Evolutionary conservation across 2,888 invertebrate species (phyloP), one percentile per base, ranked within the genome.

Genomic region (Gandaritis pyraliata): DNA sequence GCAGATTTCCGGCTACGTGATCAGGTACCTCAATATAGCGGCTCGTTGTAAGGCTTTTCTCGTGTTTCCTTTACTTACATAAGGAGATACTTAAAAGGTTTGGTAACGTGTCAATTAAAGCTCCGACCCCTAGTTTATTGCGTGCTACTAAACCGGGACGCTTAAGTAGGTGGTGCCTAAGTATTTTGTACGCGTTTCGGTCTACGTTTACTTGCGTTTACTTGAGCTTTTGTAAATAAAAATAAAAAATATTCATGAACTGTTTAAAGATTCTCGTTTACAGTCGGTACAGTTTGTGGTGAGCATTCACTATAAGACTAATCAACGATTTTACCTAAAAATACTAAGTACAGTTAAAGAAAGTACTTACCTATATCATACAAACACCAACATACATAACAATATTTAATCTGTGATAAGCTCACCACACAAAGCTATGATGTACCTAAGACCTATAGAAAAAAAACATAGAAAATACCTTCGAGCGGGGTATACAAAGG

Each of bases 1-100:
- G 85, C 83, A 86, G 85, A 86, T 86, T 86, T 84, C 81, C 80
- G 67, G 53, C 72, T 80, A 86, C 85, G 85, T 85, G 83, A 81
- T 80, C 82, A 76, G 83, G 76, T 75, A 70, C 67, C 68, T 70
- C 76, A 80, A 83, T 81, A 78, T 71, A 75, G 73, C 72, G 73
- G 72, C 63, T 72, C 72, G 72, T 79, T 74, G 78, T 82, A 79
- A 85, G 82, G 83, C 83, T 82, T 80, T 84, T 83, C 78, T 79
- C 77, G 64, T 83, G 81, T 71, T 67, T 70, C 68, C 71, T 72
- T 52, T 69, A 66, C 62, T 67, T 71, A 61, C 72, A 71, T 65
- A 65, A 58, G 65, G 65, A 66, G 72, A 73, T 75, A 72, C 74
- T 77, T 74, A 71, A 71, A 73, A 72, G 76, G 72, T 68, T 66